phyloP scores from a whole-genome alignment of 1,140 invertebrate species.

The Penaeus indicus region DNA sequence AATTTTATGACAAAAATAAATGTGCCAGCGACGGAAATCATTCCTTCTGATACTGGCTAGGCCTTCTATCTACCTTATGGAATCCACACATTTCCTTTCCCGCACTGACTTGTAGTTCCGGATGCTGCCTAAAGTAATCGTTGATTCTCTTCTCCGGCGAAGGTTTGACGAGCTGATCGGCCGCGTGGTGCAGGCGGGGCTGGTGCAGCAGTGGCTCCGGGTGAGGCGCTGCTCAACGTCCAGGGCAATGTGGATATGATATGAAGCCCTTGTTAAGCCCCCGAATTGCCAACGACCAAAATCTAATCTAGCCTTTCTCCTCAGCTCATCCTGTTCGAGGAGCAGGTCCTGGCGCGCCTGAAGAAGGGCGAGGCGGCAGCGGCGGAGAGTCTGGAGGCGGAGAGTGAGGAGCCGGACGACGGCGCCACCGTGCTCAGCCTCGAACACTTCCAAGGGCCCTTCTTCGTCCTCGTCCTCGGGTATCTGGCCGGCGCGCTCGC shows the following conservation, averaged over 20 bases:
- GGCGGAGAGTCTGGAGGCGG: neutral
- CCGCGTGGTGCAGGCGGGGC: slow-evolving; percentile 51
- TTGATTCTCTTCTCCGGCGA: neutral
- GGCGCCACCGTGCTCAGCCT: slow-evolving; percentile 46
- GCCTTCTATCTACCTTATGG: too few species aligned
- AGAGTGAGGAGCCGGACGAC: neutral
- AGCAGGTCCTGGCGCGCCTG: slow-evolving; percentile 31
- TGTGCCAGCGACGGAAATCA: too few species aligned
- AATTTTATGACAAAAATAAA: too few species aligned
- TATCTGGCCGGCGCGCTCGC: slow-evolving; percentile 40
- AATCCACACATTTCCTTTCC: neutral
- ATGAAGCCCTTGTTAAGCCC: neutral
- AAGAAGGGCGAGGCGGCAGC: neutral
- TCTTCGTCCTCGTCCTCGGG: slow-evolving; percentile 56
- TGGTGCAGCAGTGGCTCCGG: slow-evolving; percentile 58
- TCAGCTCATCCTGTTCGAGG: slow-evolving; percentile 56
- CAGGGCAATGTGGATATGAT: neutral
- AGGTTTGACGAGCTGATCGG: slow-evolving; percentile 58
- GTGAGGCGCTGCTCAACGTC: slow-evolving; percentile 2
- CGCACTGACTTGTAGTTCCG: neutral
- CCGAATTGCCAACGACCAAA: neutral
- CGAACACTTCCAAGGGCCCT: slow-evolving; percentile 60
- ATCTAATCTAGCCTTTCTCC: neutral
- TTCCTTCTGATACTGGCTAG: too few species aligned
- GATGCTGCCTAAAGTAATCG: neutral